Evolutionary conservation across 37 sponge, comb jelly and placozoan species (phyloP).

Genomic region (Cliona cf. orientalis): DNA sequence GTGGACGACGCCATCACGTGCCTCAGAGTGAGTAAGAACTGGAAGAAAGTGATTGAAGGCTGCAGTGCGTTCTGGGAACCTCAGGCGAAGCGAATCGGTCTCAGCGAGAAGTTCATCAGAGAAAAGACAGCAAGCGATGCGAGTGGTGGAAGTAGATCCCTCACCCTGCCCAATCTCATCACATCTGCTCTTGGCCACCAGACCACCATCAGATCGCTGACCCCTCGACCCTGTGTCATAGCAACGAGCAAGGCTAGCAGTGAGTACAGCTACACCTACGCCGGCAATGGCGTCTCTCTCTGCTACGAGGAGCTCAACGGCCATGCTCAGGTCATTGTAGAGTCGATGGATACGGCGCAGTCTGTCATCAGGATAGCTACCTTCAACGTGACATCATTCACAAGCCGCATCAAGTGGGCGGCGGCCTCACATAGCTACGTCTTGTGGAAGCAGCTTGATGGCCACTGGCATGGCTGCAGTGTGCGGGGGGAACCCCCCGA

Average conservation of each 20-base stretch:
- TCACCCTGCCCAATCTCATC: conserved; percentile 14
- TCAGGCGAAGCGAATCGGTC: conserved; percentile 7
- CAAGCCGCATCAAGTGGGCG: conserved; percentile 48
- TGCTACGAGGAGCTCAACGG: conserved; percentile 20
- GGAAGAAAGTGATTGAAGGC: conserved; percentile 28
- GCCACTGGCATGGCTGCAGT: conserved; percentile 46
- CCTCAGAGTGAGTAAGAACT: conserved; percentile 45
- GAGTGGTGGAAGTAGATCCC: neutral
- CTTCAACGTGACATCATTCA: conserved; percentile 9
- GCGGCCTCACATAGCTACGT: conserved; percentile 32
- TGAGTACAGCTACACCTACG: conserved; percentile 32
- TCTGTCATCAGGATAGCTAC: conserved; percentile 16
- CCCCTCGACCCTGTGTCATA: neutral
- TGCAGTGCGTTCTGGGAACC: conserved; percentile 44
- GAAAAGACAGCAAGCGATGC: neutral
- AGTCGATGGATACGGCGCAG: conserved; percentile 14
- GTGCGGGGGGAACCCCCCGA: neutral
- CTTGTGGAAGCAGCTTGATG: conserved; percentile 58
- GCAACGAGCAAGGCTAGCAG: neutral
- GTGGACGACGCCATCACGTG: conserved; percentile 33
- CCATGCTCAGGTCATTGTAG: conserved; percentile 33
- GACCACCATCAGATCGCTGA: conserved; percentile 4
- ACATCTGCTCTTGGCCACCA: conserved; percentile 26
- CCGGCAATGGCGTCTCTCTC: conserved; percentile 42
- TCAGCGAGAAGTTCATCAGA: conserved; percentile 1